Evolutionary conservation across 1,140 invertebrate genomes (phyloP).

Genomic region (Drosophila hydei): DNA sequence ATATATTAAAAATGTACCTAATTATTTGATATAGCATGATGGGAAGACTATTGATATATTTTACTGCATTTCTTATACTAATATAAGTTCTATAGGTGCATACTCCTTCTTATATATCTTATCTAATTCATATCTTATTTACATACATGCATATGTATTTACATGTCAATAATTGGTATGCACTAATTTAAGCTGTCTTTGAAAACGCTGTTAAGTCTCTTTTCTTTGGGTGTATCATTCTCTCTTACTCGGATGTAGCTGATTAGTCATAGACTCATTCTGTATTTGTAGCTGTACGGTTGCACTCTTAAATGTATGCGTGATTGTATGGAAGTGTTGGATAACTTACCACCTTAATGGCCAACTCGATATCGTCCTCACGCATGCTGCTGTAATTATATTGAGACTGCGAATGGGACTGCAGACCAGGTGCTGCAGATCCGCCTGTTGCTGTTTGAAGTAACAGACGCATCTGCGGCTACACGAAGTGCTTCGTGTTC

Average conservation of each 20-base stretch:
- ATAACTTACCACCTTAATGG: slow-evolving; percentile 89
- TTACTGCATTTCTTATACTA: no score
- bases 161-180: no score
- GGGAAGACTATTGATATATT: no score
- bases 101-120: no score
- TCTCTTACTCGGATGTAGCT: neutral
- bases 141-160: no score
- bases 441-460: slow-evolving; percentile 75
- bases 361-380: slow-evolving; percentile 96
- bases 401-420: slow-evolving; percentile 70
- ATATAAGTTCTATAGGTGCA: no score
- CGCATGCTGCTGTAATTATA: slow-evolving; percentile 87
- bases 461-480: slow-evolving; percentile 68
- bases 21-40: no score
- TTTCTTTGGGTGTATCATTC: slow-evolving; percentile 1
- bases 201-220: neutral
- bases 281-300: slow-evolving; percentile 2
- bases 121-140: no score
- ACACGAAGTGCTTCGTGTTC: slow-evolving; percentile 45
- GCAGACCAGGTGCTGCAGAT: slow-evolving; percentile 69
- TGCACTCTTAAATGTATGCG: neutral
- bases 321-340: neutral
- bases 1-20: no score
- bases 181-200: no score
- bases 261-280: slow-evolving; percentile 23